Percentiles rank a stretch among this genome's conserved stretches.
Evolutionary conservation across 2,797 vertebrate species (phyloP).

Genomic region (Myotis vivesi): DNA sequence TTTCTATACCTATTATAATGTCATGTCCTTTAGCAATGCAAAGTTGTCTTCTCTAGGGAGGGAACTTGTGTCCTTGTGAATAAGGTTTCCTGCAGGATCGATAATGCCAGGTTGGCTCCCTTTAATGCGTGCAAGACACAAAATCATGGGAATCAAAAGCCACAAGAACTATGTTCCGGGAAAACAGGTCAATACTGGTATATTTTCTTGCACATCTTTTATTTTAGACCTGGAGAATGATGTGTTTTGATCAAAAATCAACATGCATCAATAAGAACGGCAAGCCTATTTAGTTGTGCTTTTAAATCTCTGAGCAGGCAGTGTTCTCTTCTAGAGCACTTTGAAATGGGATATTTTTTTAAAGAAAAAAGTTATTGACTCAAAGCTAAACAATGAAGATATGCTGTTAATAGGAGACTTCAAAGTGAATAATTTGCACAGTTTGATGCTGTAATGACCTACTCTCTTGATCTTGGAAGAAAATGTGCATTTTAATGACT

Average conservation of each 20-base stretch:
- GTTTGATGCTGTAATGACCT: neutral
- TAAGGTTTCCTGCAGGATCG: neutral
- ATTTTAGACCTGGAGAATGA: neutral
- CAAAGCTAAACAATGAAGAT: neutral
- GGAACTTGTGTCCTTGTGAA: neutral
- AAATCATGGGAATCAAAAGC: neutral
- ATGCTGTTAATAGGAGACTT: neutral
- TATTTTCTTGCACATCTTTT: neutral
- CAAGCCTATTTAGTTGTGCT: neutral
- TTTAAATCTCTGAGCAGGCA: neutral
- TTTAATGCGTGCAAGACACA: neutral
- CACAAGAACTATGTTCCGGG: neutral
- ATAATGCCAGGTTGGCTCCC: neutral
- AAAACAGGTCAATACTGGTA: neutral
- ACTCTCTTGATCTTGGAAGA: neutral
- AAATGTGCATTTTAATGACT: conserved; percentile 23
- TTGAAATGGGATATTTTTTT: neutral
- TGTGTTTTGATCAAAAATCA: neutral
- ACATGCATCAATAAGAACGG: neutral
- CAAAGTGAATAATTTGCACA: neutral
- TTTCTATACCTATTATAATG: neutral
- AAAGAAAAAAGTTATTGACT: conserved; percentile 1
- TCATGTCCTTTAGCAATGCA: neutral
- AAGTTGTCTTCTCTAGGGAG: neutral
- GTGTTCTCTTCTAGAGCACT: neutral